phyloP scores from a whole-genome alignment of 1,140 invertebrate genomes.

The Papilio polyxenes region DNA sequence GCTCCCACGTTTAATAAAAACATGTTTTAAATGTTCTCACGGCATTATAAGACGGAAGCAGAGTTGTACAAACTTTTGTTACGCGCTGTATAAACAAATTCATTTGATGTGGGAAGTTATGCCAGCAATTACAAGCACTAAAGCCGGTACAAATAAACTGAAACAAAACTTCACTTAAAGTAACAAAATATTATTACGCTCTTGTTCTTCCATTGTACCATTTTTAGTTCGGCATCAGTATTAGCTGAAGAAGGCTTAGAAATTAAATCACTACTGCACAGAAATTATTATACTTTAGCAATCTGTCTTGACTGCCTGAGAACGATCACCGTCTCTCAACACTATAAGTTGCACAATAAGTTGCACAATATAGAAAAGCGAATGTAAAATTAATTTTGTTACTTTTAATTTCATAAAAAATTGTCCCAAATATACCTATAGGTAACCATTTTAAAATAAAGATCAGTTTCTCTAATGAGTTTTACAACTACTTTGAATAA shows the following conservation, averaged over 20 bases:
- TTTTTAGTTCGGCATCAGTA: too few species aligned
- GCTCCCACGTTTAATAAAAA: neutral
- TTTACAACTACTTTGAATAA: neutral
- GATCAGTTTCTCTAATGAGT: neutral
- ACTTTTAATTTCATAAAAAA: too few species aligned
- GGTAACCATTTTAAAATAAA: neutral
- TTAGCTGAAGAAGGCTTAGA: neutral
- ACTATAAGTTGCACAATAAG: too few species aligned
- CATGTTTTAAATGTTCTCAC: conserved; percentile 8
- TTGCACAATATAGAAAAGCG: too few species aligned
- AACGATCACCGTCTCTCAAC: too few species aligned
- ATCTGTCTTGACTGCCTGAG: too few species aligned
- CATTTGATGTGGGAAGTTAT: conserved; percentile 4
- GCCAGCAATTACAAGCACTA: neutral
- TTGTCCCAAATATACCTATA: neutral
- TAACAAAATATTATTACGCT: neutral
- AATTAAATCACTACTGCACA: neutral
- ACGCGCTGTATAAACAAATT: neutral
- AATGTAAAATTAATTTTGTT: too few species aligned
- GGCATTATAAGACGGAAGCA: conserved; percentile 1
- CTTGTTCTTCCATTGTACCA: neutral
- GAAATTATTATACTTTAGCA: too few species aligned
- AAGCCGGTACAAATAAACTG: neutral
- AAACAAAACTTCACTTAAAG: neutral
- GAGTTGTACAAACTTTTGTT: conserved; percentile 8